A percentile compares a stretch with the other conserved stretches of the same genome.
These are phyloP conservation scores for Cephus pygmeus DNA, from an alignment of 2,888 invertebrate genomes.

Conservation along the genomic window DNA sequence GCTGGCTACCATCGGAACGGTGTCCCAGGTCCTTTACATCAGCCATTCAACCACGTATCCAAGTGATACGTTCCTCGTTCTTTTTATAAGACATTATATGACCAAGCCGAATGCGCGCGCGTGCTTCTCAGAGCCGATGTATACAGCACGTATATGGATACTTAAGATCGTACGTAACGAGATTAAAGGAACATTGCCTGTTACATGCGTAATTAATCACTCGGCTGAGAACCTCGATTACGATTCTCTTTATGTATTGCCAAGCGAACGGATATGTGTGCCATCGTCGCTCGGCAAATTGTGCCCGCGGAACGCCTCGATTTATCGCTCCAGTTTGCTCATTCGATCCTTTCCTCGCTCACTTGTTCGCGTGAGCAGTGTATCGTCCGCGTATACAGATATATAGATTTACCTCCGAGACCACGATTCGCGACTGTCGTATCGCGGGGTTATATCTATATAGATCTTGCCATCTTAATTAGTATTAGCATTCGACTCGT, in stretches of 20 bases:
- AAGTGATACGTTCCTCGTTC: neutral
- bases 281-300: neutral
- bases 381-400: neutral
- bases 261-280: constrained; percentile 4
- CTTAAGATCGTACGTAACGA: too few relatives aligned
- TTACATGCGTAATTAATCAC: too few relatives aligned
- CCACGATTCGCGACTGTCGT: too few relatives aligned
- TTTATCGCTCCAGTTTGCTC: constrained; percentile 5
- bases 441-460: too few relatives aligned
- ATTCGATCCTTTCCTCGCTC: neutral
- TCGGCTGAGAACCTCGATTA: too few relatives aligned
- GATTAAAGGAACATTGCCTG: too few relatives aligned
- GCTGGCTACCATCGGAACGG: neutral
- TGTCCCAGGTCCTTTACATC: neutral
- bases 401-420: neutral
- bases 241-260: too few relatives aligned
- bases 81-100: constrained; percentile 4
- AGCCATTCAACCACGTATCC: neutral
- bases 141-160: too few relatives aligned
- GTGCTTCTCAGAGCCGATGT: too few relatives aligned
- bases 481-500: too few relatives aligned
- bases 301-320: constrained; percentile 2
- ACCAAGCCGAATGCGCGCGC: constrained; percentile 19
- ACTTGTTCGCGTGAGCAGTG: too few relatives aligned
- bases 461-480: too few relatives aligned